These are phyloP conservation scores for Carduelis carduelis DNA, from an alignment of 2,797 vertebrate genomes.

Conservation along the genomic window DNA sequence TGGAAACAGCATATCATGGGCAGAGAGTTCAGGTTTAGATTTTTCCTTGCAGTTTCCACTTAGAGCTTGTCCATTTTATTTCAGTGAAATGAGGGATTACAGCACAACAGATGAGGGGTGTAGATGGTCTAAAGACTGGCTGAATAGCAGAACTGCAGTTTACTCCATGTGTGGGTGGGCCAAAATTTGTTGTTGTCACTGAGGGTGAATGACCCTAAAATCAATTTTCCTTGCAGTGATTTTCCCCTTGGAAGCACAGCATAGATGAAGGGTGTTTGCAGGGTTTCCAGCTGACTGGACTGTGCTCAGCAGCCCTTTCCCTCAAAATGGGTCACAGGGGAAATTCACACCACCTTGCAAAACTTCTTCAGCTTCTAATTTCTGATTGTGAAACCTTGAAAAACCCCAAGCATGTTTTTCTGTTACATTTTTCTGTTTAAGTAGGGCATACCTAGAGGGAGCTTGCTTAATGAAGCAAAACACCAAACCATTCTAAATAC, in stretches of 20 bases:
- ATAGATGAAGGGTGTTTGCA: conserved; percentile 79
- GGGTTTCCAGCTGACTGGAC: conserved; percentile 76
- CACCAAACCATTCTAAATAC: conserved; percentile 69
- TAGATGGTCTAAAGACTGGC: background rate
- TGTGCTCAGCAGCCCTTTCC: conserved; percentile 69
- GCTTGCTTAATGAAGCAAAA: conserved; percentile 71
- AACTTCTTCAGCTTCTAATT: background rate
- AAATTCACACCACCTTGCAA: conserved; percentile 27
- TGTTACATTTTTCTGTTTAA: conserved; percentile 57
- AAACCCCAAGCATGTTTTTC: background rate
- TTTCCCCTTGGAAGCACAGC: conserved; percentile 78
- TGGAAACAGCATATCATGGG: conserved; percentile 35
- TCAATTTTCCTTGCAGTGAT: conserved; percentile 78
- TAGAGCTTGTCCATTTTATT: conserved; percentile 18
- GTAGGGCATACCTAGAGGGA: conserved; percentile 66
- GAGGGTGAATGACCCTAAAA: conserved; percentile 79
- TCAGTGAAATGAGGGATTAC: conserved; percentile 43
- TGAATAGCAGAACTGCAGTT: conserved; percentile 57
- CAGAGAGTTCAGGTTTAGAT: conserved; percentile 18
- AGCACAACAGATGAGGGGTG: background rate
- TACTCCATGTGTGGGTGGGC: conserved; percentile 66
- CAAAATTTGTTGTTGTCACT: conserved; percentile 45
- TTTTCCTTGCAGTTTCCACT: conserved; percentile 3
- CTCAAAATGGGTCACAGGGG: conserved; percentile 63
- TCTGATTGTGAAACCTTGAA: conserved; percentile 28